A percentile compares a stretch with the other conserved stretches of the same genome.
phyloP scores from a whole-genome alignment of 2,113 vertebrate species.

The Rissa tridactyla region DNA sequence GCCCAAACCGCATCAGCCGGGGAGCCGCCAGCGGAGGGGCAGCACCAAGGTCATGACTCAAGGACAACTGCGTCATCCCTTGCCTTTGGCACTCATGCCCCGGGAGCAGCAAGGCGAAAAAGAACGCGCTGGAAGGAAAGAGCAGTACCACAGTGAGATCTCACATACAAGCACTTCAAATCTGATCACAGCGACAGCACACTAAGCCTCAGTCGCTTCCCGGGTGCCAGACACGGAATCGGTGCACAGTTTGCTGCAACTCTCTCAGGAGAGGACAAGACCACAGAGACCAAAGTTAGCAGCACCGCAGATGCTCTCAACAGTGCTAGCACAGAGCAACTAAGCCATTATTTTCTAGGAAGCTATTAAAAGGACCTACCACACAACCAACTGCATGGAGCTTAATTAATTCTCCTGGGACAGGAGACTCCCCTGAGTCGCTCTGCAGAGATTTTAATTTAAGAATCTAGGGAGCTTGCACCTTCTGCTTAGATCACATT shows the following conservation, averaged over 20 bases:
- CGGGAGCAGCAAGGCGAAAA: neutral
- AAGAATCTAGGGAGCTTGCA: neutral
- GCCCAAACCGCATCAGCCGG: neutral
- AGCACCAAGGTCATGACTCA: constrained; percentile 9
- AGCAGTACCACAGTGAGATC: rapidly evolving
- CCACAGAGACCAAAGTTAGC: neutral
- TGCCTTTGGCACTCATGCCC: neutral
- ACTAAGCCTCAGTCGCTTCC: neutral
- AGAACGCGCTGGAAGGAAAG: neutral
- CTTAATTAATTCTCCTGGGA: constrained; percentile 38
- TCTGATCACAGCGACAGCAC: neutral
- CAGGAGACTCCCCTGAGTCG: neutral
- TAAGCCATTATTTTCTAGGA: neutral
- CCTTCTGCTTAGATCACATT: neutral
- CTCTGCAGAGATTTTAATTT: constrained; percentile 16
- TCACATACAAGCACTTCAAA: neutral
- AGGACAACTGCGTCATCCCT: neutral
- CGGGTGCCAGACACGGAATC: rapidly evolving
- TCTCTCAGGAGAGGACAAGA: neutral
- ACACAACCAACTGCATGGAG: neutral
- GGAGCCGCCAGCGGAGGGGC: neutral
- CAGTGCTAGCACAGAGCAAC: neutral
- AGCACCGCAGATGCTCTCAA: neutral
- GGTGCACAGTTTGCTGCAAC: neutral
- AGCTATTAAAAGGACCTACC: neutral